A percentile compares a stretch with the other conserved stretches of the same genome.
Evolutionary conservation across 2,113 vertebrate genomes (phyloP).

Genomic region (Bubalus kerabau): DNA sequence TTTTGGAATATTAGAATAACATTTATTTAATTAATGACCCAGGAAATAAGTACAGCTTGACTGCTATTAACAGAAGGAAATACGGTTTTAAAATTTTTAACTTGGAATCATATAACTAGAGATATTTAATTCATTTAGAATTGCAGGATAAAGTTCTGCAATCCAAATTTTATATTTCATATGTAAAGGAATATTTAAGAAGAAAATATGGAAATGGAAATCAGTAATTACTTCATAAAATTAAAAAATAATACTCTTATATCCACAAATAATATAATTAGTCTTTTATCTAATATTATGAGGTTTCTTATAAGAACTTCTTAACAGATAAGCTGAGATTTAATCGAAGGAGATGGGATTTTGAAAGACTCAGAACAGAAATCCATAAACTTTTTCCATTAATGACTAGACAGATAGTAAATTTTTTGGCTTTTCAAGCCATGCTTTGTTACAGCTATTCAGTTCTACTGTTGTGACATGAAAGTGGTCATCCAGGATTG

Average conservation of each 20-base stretch:
- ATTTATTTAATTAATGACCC: conserved; percentile 18
- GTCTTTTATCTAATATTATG: neutral
- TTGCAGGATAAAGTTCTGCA: neutral
- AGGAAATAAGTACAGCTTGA: conserved; percentile 5
- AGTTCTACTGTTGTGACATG: neutral
- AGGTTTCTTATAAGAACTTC: conserved; percentile 10
- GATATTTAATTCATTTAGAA: conserved; percentile 39
- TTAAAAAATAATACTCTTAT: conserved; percentile 14
- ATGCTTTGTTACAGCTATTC: neutral
- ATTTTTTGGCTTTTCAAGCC: neutral
- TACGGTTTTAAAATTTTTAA: neutral
- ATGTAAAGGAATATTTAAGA: conserved; percentile 24
- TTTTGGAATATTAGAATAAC: neutral
- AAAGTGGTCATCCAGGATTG: neutral
- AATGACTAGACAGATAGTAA: neutral
- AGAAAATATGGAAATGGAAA: neutral
- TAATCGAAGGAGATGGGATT: neutral
- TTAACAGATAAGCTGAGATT: neutral
- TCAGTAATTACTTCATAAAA: neutral
- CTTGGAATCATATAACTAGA: neutral
- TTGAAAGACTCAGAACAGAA: neutral
- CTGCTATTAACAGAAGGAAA: conserved; percentile 26
- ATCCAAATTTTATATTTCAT: conserved; percentile 4
- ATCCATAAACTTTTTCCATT: neutral
- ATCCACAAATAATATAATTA: neutral